A percentile compares a stretch with the other conserved stretches of the same genome.
Conservation (phyloP, 2,113 vertebrate species). For the Rattus rattus region DNA sequence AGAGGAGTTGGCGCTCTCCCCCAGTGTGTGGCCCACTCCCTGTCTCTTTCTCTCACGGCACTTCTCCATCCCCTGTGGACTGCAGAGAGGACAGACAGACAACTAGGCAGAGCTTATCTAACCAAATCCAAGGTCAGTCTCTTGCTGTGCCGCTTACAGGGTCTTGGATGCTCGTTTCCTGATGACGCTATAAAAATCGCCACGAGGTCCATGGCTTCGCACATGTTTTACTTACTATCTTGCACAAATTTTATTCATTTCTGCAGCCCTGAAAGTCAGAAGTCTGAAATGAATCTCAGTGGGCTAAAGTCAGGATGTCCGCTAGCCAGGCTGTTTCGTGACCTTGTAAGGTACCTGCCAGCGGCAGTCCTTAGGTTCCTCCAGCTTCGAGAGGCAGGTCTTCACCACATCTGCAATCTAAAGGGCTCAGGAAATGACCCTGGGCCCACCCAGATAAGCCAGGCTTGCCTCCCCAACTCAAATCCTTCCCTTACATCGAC, state of each 20-base stretch:
- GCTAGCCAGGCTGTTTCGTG: not conserved
- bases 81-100: not conserved
- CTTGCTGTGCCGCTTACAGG: not conserved
- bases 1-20: not conserved
- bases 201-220: not conserved
- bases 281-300: not conserved
- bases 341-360: not conserved
- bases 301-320: not conserved
- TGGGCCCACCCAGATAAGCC: not conserved
- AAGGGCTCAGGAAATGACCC: not conserved
- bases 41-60: not conserved
- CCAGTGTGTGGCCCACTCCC: not conserved
- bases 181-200: not conserved
- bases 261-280: not conserved
- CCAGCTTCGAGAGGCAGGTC: not conserved
- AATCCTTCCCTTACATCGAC: not conserved
- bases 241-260: not conserved
- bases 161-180: not conserved
- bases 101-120: not conserved
- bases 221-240: not conserved
- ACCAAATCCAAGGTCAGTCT: not conserved
- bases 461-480: not conserved
- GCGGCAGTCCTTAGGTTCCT: no score
- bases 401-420: not conserved
- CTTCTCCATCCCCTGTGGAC: not conserved